Evolutionary conservation across 2,113 vertebrate genomes (phyloP).

Genomic region (Phycodurus eques): DNA sequence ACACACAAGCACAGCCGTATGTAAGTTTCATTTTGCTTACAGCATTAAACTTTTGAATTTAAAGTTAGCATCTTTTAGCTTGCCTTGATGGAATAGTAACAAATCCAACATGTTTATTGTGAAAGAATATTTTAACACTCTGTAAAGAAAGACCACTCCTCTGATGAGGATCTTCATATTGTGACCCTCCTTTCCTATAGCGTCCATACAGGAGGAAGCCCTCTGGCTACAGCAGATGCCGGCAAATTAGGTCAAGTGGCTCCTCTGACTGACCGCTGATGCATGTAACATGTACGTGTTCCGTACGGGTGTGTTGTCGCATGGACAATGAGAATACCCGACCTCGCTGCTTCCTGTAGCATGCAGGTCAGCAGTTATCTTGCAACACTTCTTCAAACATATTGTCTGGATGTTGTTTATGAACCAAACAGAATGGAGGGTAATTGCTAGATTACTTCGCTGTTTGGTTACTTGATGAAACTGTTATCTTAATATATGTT

Average conservation of each 20-base stretch:
- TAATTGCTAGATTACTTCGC: background rate
- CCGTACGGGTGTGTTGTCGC: background rate
- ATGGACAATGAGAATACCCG: conserved; percentile 32
- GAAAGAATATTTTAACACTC: background rate
- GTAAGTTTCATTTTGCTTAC: background rate
- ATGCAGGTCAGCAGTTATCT: conserved; percentile 14
- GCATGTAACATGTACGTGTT: conserved; percentile 30
- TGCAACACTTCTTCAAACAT: background rate
- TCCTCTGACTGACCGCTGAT: conserved; percentile 38
- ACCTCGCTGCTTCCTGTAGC: conserved; percentile 45
- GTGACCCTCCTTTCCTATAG: conserved; percentile 3
- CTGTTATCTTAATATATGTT: background rate
- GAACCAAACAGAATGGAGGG: background rate
- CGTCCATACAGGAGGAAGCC: conserved; percentile 23
- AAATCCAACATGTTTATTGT: background rate
- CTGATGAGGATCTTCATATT: conserved; percentile 10
- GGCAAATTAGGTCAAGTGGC: conserved; percentile 51
- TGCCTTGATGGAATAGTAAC: background rate
- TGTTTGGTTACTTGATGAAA: background rate
- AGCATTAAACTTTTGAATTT: background rate
- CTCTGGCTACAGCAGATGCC: conserved; percentile 47
- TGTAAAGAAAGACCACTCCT: background rate
- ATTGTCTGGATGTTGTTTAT: background rate
- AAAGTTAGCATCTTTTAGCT: background rate
- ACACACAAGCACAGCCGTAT: conserved; percentile 9